These are phyloP conservation scores for Arrhamphus sclerolepis DNA, from an alignment of 2,797 vertebrate genomes.

Conservation along the genomic window DNA sequence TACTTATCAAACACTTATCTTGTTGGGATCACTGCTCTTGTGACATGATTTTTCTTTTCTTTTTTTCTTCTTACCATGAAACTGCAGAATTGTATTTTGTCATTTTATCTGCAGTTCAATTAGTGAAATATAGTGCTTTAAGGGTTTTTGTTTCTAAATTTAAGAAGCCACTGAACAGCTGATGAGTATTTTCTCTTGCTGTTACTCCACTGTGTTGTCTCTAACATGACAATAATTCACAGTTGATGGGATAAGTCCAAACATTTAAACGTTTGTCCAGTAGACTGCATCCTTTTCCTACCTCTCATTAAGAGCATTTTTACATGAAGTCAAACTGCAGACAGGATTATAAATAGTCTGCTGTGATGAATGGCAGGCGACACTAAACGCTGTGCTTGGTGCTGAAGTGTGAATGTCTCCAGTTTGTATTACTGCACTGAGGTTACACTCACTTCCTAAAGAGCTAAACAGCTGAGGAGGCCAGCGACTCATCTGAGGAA, in stretches of 20 bases:
- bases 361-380: constrained; percentile 27
- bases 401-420: constrained; percentile 70
- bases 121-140: too few species aligned
- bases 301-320: constrained; percentile 16
- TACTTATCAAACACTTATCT: too few species aligned
- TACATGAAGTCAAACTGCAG: constrained; percentile 25
- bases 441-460: constrained; percentile 60
- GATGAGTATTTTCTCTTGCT: too few species aligned
- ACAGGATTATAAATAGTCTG: constrained; percentile 28
- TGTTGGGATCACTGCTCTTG: background rate
- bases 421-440: constrained; percentile 60
- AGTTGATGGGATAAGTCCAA: background rate
- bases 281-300: constrained; percentile 15
- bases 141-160: too few species aligned
- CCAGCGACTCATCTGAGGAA: constrained; percentile 67
- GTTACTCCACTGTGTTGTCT: too few species aligned
- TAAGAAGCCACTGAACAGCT: too few species aligned
- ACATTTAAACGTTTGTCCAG: background rate
- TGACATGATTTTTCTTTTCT: too few species aligned
- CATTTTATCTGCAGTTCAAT: too few species aligned
- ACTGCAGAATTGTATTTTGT: too few species aligned
- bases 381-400: constrained; percentile 34
- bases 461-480: constrained; percentile 73
- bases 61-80: too few species aligned
- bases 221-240: too few species aligned